A percentile compares a stretch with the other conserved stretches of the same genome.
Evolutionary conservation across 2,888 invertebrate species (phyloP).

Genomic region (Leptopilina drosophilae): DNA sequence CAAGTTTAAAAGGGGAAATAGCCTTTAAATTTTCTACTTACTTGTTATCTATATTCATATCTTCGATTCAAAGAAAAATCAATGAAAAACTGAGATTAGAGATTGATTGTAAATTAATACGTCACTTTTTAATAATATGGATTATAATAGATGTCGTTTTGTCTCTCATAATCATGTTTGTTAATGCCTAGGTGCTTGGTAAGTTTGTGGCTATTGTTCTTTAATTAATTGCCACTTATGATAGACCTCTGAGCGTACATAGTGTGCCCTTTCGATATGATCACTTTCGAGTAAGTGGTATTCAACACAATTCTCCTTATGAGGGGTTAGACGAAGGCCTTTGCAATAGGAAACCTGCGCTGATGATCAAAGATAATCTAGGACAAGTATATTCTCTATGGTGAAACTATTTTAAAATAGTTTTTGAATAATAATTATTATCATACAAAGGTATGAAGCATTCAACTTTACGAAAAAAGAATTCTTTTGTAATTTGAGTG

Average conservation of each 20-base stretch:
- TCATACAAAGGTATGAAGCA: too few species aligned
- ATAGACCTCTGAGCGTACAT: constrained; percentile 7
- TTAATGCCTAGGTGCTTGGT: constrained; percentile 2
- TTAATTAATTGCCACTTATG: constrained; percentile 39
- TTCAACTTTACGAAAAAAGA: too few species aligned
- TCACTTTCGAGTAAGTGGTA: constrained; percentile 15
- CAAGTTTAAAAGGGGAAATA: too few species aligned
- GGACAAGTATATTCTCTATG: neutral
- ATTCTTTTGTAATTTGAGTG: too few species aligned
- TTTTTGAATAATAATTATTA: neutral
- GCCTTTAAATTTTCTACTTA: too few species aligned
- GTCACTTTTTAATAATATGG: constrained; percentile 11
- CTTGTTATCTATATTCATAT: too few species aligned
- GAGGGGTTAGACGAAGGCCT: constrained; percentile 15
- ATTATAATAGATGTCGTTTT: neutral
- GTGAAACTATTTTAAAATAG: constrained; percentile 16
- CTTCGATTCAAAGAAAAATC: too few species aligned
- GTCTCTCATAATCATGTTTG: constrained; percentile 14
- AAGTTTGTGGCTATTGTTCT: constrained; percentile 30
- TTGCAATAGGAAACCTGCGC: too few species aligned
- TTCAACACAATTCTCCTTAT: constrained; percentile 8
- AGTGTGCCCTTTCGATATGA: constrained; percentile 36
- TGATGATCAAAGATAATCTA: constrained; percentile 11
- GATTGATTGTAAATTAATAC: neutral
- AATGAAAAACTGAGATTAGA: too few species aligned